phyloP scores from a whole-genome alignment of 2,113 vertebrate genomes.

The Synchiropus splendidus region DNA sequence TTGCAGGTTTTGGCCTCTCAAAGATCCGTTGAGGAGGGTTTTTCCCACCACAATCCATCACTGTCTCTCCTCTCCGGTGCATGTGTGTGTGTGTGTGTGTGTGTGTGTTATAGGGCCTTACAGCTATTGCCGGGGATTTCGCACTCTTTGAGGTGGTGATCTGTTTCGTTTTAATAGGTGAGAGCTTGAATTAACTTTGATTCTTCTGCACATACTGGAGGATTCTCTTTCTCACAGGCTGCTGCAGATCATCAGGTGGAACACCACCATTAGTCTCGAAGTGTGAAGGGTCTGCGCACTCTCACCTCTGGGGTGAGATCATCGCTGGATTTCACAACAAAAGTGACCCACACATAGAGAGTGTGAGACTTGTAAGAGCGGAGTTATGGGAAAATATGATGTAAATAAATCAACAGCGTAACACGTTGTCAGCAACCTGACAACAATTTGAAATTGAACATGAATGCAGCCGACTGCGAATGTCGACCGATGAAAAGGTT shows the following conservation, averaged over 20 bases:
- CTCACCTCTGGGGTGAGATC: conserved; percentile 17
- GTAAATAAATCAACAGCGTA: no score
- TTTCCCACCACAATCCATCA: conserved; percentile 49
- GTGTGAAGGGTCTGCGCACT: not conserved
- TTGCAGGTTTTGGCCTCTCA: conserved; percentile 54
- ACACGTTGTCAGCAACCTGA: no score
- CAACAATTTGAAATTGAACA: no score
- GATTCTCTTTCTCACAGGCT: conserved; percentile 23
- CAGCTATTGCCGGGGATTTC: conserved; percentile 30
- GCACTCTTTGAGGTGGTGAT: conserved; percentile 44
- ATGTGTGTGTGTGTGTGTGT: conserved; percentile 11
- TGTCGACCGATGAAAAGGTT: no score
- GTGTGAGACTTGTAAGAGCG: no score
- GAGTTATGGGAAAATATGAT: no score
- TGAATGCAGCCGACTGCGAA: no score
- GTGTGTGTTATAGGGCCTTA: conserved; percentile 23
- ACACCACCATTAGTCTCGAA: conserved; percentile 32
- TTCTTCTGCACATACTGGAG: conserved; percentile 18
- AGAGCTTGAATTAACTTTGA: conserved; percentile 39
- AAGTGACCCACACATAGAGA: no score
- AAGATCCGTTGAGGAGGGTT: conserved; percentile 34
- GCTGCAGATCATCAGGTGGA: conserved; percentile 29
- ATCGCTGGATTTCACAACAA: conserved; percentile 5
- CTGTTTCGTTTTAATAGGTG: conserved; percentile 51
- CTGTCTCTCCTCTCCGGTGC: conserved; percentile 35